Percentiles rank a stretch among this genome's conserved stretches.
phyloP scores from a whole-genome alignment of 2,113 vertebrate genomes.

The Aplodontia rufa region DNA sequence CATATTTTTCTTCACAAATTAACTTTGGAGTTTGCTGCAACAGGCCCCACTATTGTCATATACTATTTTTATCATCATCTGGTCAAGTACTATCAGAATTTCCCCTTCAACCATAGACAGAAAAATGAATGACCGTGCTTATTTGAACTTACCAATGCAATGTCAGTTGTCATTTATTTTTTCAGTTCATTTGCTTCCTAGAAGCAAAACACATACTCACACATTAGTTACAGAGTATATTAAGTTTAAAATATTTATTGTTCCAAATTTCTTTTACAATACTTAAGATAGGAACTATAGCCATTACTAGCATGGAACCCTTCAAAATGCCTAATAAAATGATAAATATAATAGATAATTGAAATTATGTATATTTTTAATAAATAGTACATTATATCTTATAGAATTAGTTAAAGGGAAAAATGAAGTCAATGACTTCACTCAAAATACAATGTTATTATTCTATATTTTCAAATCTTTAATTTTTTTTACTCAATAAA shows the following conservation, averaged over 20 bases:
- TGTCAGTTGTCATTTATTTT: not conserved
- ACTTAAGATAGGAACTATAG: not conserved
- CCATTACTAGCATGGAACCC: not conserved
- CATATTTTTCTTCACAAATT: not conserved
- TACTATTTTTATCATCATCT: not conserved
- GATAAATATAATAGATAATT: not conserved
- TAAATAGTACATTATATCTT: not conserved
- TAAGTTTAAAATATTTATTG: not conserved
- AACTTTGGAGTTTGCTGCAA: not conserved
- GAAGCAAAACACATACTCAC: not conserved
- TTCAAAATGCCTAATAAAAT: not conserved
- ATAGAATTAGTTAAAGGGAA: not conserved
- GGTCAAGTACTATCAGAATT: not conserved
- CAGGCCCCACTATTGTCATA: rapidly evolving
- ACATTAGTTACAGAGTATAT: not conserved
- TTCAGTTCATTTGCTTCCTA: not conserved
- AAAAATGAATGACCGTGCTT: not conserved
- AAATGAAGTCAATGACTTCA: not conserved
- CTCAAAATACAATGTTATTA: not conserved
- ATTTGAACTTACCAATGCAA: not conserved
- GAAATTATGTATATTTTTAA: not conserved
- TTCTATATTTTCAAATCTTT: not conserved
- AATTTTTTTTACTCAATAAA: not conserved
- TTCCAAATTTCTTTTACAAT: not conserved
- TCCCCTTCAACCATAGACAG: not conserved